Conservation (phyloP, 2,888 invertebrate species). For the Globia sparganii region DNA sequence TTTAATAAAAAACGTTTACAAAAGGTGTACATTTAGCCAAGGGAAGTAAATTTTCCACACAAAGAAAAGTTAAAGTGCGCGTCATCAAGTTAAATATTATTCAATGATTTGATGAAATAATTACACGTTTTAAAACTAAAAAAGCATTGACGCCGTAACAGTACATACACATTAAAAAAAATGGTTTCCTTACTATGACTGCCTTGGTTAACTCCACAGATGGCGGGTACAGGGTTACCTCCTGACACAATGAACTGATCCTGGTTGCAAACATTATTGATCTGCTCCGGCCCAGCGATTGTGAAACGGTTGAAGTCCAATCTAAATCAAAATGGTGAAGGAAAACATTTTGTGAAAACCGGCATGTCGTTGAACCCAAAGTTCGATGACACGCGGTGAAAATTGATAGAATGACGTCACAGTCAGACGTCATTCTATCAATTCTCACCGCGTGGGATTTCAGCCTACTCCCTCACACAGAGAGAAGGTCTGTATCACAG, state of each 20-base stretch:
- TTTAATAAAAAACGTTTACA: too few relatives aligned
- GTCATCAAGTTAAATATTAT: neutral
- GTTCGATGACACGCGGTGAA: too few relatives aligned
- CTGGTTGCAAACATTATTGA: slow-evolving; percentile 94
- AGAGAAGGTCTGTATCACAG: too few relatives aligned
- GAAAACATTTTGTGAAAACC: too few relatives aligned
- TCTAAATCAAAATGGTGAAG: slow-evolving; percentile 78
- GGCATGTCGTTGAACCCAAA: too few relatives aligned
- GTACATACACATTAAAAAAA: neutral
- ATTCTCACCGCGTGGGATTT: too few relatives aligned
- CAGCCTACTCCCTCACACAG: too few relatives aligned
- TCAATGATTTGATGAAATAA: neutral
- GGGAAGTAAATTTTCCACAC: too few relatives aligned
- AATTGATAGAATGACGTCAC: too few relatives aligned
- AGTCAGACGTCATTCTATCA: too few relatives aligned
- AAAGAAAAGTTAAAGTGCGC: too few relatives aligned
- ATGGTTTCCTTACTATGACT: slow-evolving; percentile 92
- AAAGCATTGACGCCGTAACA: neutral
- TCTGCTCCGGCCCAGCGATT: slow-evolving; percentile 93
- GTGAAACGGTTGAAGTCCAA: slow-evolving; percentile 95
- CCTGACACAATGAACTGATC: slow-evolving; percentile 97
- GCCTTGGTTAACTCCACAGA: slow-evolving; percentile 95
- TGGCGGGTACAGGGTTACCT: slow-evolving; percentile 94
- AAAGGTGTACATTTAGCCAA: too few relatives aligned
- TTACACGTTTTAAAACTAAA: neutral